Base-by-base conservation (phyloP, 2,888 invertebrate species). In the Drosophila phalerata region DNA sequence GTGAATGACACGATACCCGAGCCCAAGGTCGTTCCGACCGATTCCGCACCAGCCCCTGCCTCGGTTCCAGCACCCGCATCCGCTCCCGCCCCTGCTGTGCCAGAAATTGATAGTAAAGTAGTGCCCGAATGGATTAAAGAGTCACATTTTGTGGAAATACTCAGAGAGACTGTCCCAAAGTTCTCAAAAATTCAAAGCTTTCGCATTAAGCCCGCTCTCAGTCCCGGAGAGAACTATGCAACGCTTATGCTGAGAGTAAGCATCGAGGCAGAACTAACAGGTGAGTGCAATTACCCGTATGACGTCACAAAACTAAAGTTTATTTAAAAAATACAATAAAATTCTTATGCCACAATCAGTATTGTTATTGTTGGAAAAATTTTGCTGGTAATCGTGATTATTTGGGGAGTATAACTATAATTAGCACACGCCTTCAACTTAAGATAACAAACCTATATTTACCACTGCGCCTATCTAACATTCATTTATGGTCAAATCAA, bases 201-300 rank as follows among this genome's bases (percentile, higher is more conserved):
- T 51, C 43, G 67, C 2, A 63, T 73, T 0, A 61, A 63, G 30
- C 64, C 82, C 5, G 81, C 85, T 1, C 13, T 87, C 52, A 52
- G 51, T 0, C 56, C 81, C n/a, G 91, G 90, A 11, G 91, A 91
- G 69, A 91, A 91, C 40, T 91, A 86, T 66, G 73, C 81, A 5
- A 86, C 90, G 3, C 64, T 88, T 13, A 83, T 91, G 79, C 56
- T 86, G 17, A 70, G 87, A 53, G 76, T 89, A 5, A 63, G 53
- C 63, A 73, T 90, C 9, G 76, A 73, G 1, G 70, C 71, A 0
- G 77, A 83, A 51, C 58, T 86, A 9, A 60, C 68, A 19, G 82
- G 81, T 75, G 52, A 63, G 74, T 66, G 15, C 5, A 13, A 22
- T 8, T 48, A 4, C n/a, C 9, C 1, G 10, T 9, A 10, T 60